Percentiles rank a stretch among this genome's conserved stretches.
Evolutionary conservation across 2,113 vertebrate genomes (phyloP).

Genomic region (Kryptolebias marmoratus): DNA sequence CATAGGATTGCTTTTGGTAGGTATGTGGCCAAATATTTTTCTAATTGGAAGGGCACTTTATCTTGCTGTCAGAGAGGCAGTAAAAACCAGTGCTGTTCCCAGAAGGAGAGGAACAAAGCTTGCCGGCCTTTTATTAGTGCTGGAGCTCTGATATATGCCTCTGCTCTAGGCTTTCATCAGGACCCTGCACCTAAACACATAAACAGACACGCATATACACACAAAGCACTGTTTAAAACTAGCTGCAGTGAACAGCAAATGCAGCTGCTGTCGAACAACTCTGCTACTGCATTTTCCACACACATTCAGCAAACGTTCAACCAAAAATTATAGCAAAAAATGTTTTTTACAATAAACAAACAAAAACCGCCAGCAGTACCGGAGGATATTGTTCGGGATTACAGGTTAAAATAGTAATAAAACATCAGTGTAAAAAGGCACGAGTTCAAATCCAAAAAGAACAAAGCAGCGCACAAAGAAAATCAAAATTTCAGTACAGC

Average conservation of each 20-base stretch:
- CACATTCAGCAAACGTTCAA: constrained; percentile 38
- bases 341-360: constrained; percentile 46
- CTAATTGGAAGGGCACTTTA: constrained; percentile 86
- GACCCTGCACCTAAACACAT: constrained; percentile 64
- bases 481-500: constrained; percentile 48
- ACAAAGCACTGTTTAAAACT: constrained; percentile 44
- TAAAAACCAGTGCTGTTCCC: constrained; percentile 81
- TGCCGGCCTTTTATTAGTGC: constrained; percentile 83
- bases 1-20: constrained; percentile 69
- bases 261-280: constrained; percentile 47
- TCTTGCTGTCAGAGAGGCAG: constrained; percentile 84
- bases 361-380: constrained; percentile 28
- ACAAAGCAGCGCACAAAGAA: constrained; percentile 34
- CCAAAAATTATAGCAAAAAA: constrained; percentile 50
- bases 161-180: constrained; percentile 80
- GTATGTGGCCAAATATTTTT: constrained; percentile 85
- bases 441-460: constrained; percentile 50
- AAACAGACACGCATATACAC: constrained; percentile 60
- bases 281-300: constrained; percentile 27
- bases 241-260: constrained; percentile 39
- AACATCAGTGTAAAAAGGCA: constrained; percentile 25
- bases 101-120: constrained; percentile 80
- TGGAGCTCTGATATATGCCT: constrained; percentile 81
- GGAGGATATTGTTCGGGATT: constrained; percentile 34
- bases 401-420: constrained; percentile 41